Conservation (phyloP, 2,797 vertebrate species). For the Sebastes trivittatus region DNA sequence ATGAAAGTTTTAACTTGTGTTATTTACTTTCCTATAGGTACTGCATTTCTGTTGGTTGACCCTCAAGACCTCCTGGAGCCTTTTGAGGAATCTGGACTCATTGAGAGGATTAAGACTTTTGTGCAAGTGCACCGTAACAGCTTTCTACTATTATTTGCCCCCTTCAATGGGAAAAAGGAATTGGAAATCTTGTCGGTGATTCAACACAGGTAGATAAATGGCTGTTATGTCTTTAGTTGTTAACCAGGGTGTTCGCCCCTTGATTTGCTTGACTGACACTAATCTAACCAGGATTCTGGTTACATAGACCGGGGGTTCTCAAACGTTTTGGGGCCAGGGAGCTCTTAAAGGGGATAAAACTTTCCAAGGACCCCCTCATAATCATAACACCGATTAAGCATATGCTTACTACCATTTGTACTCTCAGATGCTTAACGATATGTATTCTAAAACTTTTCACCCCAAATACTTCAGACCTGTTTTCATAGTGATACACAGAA, state of each 20-base stretch:
- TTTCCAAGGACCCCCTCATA: too few relatives aligned
- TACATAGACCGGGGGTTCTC: too few relatives aligned
- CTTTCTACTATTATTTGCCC: slow-evolving; percentile 87
- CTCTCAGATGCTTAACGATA: too few relatives aligned
- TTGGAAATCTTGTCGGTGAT: slow-evolving; percentile 83
- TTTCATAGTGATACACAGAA: too few relatives aligned
- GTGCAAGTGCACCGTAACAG: slow-evolving; percentile 90
- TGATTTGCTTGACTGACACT: not conserved
- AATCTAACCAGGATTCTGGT: not conserved
- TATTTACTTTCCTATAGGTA: slow-evolving; percentile 74
- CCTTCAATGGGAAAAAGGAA: slow-evolving; percentile 85
- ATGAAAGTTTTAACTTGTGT: not conserved
- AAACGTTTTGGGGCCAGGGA: too few relatives aligned
- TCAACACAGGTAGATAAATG: slow-evolving; percentile 87
- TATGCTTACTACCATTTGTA: too few relatives aligned
- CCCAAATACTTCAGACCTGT: too few relatives aligned
- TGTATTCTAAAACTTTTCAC: too few relatives aligned
- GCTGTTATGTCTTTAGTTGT: not conserved
- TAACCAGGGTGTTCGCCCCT: not conserved
- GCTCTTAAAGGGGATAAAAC: accelerated
- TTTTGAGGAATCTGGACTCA: slow-evolving; percentile 74
- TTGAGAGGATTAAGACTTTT: slow-evolving; percentile 85
- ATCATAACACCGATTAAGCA: too few relatives aligned
- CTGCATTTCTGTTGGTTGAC: slow-evolving; percentile 90
- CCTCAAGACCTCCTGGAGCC: slow-evolving; percentile 74